Evolutionary conservation across 1,140 invertebrate genomes (phyloP), one percentile per base, ranked within the genome.

Genomic region (Bombus waltoni): DNA sequence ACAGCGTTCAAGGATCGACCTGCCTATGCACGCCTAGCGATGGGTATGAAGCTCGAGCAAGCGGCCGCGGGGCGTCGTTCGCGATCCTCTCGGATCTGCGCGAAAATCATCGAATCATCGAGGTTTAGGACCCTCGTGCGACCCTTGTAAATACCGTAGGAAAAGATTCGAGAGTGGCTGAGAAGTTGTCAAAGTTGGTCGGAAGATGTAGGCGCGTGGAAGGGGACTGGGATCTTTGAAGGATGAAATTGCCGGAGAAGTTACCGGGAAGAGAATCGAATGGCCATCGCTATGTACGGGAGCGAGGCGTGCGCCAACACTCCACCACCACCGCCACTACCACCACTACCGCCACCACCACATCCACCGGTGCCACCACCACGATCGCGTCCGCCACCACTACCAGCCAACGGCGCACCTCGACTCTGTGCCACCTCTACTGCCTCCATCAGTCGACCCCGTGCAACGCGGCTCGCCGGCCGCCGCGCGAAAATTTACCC

Each of bases 381-480:
- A 68, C 38, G 11, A 40, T 40, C 68, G 22, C 8, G 35, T 25
- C 32, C 59, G n/a, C 75, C 82, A n/a, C 59, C 81, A 72, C 71
- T 76, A 57, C 32, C 71, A 47, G 72, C 70, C 82, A 78, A 66
- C 80, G 89, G 85, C 91, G 90, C 88, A 90, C 90, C 91, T 89
- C 89, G 86, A 88, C 84, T 91, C 88, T 85, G 91, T 85, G 82
- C 88, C 90, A 91, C 89, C 90, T 89, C 89, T 91, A 82, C 87
- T 88, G 90, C 89, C 86, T 89, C 87, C 91, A 93, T 94, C 94
- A 95, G 94, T 95, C 94, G 94, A 95, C 94, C 94, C 94, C 94
- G 94, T 95, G 94, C 94, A 95, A 92, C 94, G 94, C 94, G 94
- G 94, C 93, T 95, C 94, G 94, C 92, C 93, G 94, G 94, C 93